phyloP scores from a whole-genome alignment of 2,113 vertebrate genomes.

The Clarias batrachus region DNA sequence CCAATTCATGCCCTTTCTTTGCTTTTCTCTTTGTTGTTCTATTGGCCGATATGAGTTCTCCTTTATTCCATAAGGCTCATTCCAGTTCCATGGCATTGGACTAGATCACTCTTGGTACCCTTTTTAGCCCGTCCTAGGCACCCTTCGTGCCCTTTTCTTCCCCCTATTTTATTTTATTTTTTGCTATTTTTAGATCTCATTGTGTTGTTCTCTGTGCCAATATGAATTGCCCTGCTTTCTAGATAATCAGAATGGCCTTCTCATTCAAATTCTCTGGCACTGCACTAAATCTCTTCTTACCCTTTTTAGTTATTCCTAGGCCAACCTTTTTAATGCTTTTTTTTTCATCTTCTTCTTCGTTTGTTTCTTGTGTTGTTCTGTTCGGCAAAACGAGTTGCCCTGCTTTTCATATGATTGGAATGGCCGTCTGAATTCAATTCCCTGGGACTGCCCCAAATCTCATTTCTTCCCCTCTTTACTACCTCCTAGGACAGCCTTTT shows the following conservation, averaged over 20 bases:
- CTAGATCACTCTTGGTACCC: conserved; percentile 21
- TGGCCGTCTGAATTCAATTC: conserved; percentile 30
- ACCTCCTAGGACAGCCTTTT: not conserved
- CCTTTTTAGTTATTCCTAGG: conserved; percentile 43
- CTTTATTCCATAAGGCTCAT: not conserved
- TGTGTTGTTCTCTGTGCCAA: conserved; percentile 17
- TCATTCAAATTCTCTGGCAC: conserved; percentile 33
- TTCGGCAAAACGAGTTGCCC: conserved; percentile 20
- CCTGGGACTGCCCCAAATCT: conserved; percentile 11
- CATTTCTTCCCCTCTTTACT: conserved; percentile 7
- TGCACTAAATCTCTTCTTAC: conserved; percentile 34
- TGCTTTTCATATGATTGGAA: conserved; percentile 34
- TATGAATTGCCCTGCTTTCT: conserved; percentile 33
- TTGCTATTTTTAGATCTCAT: conserved; percentile 1
- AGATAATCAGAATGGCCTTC: conserved; percentile 29
- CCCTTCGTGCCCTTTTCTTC: conserved; percentile 7
- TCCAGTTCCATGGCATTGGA: not conserved
- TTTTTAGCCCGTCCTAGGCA: conserved; percentile 20
- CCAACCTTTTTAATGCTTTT: conserved; percentile 8
- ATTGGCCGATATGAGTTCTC: not conserved
- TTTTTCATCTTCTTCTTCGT: not conserved
- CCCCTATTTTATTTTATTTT: not conserved
- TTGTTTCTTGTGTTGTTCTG: conserved; percentile 21
- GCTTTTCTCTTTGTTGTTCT: not conserved
- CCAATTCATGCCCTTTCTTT: conserved; percentile 6